A percentile compares a stretch with the other conserved stretches of the same genome.
Conservation (phyloP, 2,113 vertebrate species). For the Tyrannus savana region DNA sequence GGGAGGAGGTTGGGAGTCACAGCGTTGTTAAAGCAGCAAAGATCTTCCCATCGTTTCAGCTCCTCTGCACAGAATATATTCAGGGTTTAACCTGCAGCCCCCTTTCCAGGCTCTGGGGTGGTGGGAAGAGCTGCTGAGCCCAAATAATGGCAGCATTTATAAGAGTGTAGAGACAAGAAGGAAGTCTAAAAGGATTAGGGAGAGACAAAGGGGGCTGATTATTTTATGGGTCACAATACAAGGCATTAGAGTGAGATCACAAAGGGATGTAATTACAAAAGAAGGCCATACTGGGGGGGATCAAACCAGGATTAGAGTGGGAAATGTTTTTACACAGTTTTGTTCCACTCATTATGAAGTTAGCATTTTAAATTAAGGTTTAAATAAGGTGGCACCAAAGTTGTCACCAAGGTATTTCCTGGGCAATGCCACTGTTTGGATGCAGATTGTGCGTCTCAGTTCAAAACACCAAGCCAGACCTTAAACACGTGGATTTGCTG, state of each 20-base stretch:
- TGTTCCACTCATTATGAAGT: slow-evolving; percentile 72
- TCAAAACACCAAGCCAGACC: not conserved
- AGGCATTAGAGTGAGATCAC: slow-evolving; percentile 72
- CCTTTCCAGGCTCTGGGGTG: slow-evolving; percentile 56
- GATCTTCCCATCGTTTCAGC: slow-evolving; percentile 36
- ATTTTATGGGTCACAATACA: slow-evolving; percentile 76
- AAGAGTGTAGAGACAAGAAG: slow-evolving; percentile 67
- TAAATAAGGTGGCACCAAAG: slow-evolving; percentile 64
- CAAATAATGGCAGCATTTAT: slow-evolving; percentile 73
- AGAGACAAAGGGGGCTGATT: slow-evolving; percentile 72
- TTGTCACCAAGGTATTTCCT: slow-evolving; percentile 65
- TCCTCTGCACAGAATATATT: slow-evolving; percentile 40
- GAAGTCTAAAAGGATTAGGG: slow-evolving; percentile 75
- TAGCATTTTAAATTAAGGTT: slow-evolving; percentile 69
- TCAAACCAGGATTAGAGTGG: slow-evolving; percentile 67
- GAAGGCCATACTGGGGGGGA: slow-evolving; percentile 66
- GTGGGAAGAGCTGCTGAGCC: slow-evolving; percentile 70
- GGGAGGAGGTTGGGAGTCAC: not conserved
- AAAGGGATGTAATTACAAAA: slow-evolving; percentile 76
- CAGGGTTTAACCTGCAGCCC: slow-evolving; percentile 68
- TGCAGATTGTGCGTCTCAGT: not conserved
- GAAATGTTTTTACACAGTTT: slow-evolving; percentile 72
- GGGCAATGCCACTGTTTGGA: slow-evolving; percentile 7
- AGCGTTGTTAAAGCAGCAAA: slow-evolving; percentile 1
- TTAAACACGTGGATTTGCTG: not conserved